Conservation (phyloP, 2,888 invertebrate genomes). For the Drepana falcataria region DNA sequence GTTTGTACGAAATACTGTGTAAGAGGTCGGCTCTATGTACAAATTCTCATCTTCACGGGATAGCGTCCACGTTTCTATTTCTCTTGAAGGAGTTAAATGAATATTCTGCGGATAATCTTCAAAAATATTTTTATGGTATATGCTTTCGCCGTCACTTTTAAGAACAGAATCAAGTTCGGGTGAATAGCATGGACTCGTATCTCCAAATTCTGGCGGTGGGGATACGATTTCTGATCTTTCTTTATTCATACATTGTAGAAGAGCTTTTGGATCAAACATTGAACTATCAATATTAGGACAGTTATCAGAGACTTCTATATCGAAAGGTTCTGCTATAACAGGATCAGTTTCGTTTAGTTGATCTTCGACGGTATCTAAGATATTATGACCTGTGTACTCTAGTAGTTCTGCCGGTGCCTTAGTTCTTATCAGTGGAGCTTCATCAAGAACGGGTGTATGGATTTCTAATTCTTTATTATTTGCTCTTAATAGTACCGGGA, state of each 20-base stretch:
- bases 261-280: constrained; percentile 58
- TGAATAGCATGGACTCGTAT: constrained; percentile 20
- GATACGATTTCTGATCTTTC: constrained; percentile 37
- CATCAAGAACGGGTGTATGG: background rate
- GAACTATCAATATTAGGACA: constrained; percentile 38
- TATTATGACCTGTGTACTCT: background rate
- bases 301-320: background rate
- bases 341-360: background rate
- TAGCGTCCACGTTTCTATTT: constrained; percentile 53
- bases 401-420: background rate
- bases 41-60: constrained; percentile 16
- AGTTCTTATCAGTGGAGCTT: background rate
- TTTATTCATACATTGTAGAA: constrained; percentile 41
- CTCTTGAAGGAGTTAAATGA: constrained; percentile 30
- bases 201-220: constrained; percentile 54
- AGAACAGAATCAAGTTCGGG: constrained; percentile 6
- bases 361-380: background rate
- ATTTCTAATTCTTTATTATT: background rate
- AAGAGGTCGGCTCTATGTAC: constrained; percentile 18
- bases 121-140: constrained; percentile 18
- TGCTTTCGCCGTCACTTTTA: background rate
- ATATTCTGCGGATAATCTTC: constrained; percentile 12
- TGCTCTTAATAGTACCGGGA: background rate
- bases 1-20: constrained; percentile 25
- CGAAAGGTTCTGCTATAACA: background rate